phyloP scores from a whole-genome alignment of 35 echinoderm and acorn worm species.

The Acanthaster planci region DNA sequence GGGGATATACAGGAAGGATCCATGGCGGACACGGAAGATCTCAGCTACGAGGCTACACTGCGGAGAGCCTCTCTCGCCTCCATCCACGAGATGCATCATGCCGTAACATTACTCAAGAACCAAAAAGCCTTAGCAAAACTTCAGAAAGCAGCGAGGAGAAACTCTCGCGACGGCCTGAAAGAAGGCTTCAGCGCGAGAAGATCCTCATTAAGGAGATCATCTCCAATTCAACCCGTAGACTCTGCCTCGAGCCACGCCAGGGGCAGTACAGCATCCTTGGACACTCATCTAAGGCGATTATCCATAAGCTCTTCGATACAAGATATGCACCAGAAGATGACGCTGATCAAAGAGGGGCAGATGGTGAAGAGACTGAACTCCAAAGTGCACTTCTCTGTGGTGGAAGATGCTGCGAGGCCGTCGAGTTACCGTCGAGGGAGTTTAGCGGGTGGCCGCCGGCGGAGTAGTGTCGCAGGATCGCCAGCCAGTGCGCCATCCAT shows the following conservation, averaged over 20 bases:
- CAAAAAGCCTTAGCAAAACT: neutral
- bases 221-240: slow-evolving; percentile 11
- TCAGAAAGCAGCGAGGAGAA: neutral
- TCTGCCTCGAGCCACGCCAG: neutral
- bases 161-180: too few species aligned
- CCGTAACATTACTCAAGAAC: neutral
- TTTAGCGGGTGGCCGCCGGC: neutral
- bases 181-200: neutral
- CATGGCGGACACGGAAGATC: slow-evolving; percentile 4
- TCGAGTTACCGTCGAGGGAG: neutral
- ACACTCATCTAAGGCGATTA: neutral
- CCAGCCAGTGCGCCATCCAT: neutral
- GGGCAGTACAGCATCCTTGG: neutral
- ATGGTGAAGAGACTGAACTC: slow-evolving; percentile 9
- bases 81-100: slow-evolving; percentile 18
- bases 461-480: neutral
- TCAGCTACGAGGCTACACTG: neutral
- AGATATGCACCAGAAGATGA: neutral
- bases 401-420: neutral
- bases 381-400: slow-evolving; percentile 3
- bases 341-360: neutral
- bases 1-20: neutral
- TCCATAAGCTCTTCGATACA: slow-evolving; percentile 6
- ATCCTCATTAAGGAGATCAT: neutral
- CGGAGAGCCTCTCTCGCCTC: neutral